phyloP scores from a whole-genome alignment of 2,113 vertebrate species.

The Bothrops jararaca region DNA sequence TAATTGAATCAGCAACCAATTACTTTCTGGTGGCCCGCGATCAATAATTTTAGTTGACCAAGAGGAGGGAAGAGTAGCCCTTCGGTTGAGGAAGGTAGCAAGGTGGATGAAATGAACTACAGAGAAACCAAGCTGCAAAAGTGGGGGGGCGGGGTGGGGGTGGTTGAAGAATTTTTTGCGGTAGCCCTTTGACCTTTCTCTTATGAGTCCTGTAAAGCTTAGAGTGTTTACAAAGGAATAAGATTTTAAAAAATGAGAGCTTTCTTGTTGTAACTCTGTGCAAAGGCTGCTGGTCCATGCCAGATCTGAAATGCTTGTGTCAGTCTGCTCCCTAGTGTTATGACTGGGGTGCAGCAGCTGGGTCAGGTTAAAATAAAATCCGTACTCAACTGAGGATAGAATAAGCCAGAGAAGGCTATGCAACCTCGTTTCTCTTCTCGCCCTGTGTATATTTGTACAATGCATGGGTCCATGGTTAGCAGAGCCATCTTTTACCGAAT shows the following conservation, averaged over 20 bases:
- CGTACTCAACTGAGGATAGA: constrained; percentile 46
- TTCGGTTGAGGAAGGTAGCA: constrained; percentile 36
- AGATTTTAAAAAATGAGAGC: constrained; percentile 11
- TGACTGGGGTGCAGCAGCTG: constrained; percentile 49
- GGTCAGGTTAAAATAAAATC: constrained; percentile 63
- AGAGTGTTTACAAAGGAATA: constrained; percentile 51
- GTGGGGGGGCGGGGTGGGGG: constrained; percentile 12
- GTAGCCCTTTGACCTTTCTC: constrained; percentile 13
- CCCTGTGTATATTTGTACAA: background rate
- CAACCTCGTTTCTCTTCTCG: background rate
- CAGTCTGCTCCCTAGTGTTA: constrained; percentile 75
- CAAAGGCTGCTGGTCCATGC: background rate
- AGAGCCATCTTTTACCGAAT: background rate
- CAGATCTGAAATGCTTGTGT: constrained; percentile 54
- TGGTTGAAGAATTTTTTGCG: constrained; percentile 22
- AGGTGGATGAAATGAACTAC: background rate
- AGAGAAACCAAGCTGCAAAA: constrained; percentile 38
- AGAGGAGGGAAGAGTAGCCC: constrained; percentile 48
- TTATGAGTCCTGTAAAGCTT: constrained; percentile 27
- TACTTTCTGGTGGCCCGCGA: constrained; percentile 70
- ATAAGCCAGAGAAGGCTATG: too few species aligned
- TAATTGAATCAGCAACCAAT: constrained; percentile 76
- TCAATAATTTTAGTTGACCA: constrained; percentile 73
- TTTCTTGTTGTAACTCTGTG: constrained; percentile 22
- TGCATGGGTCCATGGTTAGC: background rate